Base-by-base conservation (phyloP, 2,113 vertebrate species). In the Peromyscus maniculatus region DNA sequence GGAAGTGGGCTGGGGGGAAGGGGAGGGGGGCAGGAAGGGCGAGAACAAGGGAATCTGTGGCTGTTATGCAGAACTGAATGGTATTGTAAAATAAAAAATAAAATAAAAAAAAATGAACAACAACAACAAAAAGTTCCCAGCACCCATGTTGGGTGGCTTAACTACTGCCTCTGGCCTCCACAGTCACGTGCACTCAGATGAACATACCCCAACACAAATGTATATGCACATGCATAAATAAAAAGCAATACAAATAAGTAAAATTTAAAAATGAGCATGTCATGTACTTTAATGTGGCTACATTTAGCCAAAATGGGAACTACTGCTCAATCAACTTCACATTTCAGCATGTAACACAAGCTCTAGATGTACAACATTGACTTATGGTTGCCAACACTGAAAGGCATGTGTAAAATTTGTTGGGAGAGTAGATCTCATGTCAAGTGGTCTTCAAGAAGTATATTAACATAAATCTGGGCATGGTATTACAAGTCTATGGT, bases 211-310 rank as follows among this genome's bases (percentile, higher is more conserved):
- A 83, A 3, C 24, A 28, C 36, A 62, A 83, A 62, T 13, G 59
- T 28, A 24, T 26, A 83, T 62, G 80, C 22, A 62, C 6, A 9
- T 57, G 62, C 13, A 16, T 16, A 62, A 43, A 16, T 83, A 39
- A 62, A 71, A 83, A 62, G n/a, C 26, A 80, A 57, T 12, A 80
- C 55, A n/a, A 80, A 36, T 11, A 83, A 62, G 22, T 96, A 72
- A 94, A 97, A 43, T 91, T 0, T 17, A n/a, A 71, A 36, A 64
- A 71, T 36, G 33, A n/a, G 15, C 1, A 36, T 71, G 69, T 26
- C 59, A 91, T 94, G 57, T 72, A 91, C 80, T 92, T 79, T 92
- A 84, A 80, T 84, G 52, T 92, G 77, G 31, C 28, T 79, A 89
- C 33, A 12, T 88, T 62, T 91, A 92, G 10, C 57, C 66, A 89